phyloP scores from a whole-genome alignment of 2,113 vertebrate species.

The Lasiurus cinereus region DNA sequence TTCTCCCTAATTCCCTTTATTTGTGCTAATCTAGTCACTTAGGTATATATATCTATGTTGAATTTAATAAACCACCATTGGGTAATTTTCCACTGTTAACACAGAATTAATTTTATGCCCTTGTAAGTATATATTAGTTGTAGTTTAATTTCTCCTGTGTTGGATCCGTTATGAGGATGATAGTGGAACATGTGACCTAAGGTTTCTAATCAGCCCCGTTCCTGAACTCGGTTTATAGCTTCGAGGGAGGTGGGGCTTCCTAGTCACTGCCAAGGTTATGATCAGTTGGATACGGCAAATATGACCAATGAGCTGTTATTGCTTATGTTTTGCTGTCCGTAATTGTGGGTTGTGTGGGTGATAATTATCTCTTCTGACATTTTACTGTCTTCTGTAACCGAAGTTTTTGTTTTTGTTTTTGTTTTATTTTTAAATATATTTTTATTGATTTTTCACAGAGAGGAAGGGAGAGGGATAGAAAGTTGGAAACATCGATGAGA shows the following conservation, averaged over 20 bases:
- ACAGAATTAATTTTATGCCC: constrained; percentile 76
- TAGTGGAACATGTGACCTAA: background rate
- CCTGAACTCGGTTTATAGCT: background rate
- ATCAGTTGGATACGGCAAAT: background rate
- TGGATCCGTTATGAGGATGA: constrained; percentile 51
- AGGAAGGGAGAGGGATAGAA: too few relatives aligned
- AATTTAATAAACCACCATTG: constrained; percentile 67
- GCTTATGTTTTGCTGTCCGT: background rate
- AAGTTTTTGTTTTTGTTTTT: too few relatives aligned
- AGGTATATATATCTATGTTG: constrained; percentile 68
- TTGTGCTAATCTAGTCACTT: constrained; percentile 71
- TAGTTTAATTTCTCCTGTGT: constrained; percentile 69
- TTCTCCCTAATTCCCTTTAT: constrained; percentile 76
- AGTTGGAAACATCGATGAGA: too few relatives aligned
- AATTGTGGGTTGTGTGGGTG: background rate
- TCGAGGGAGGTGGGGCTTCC: background rate
- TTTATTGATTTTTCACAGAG: too few relatives aligned
- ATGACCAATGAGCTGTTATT: background rate
- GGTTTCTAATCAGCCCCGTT: constrained; percentile 36
- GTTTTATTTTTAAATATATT: too few relatives aligned
- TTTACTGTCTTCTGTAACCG: background rate
- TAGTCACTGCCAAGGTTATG: background rate
- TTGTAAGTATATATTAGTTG: constrained; percentile 73
- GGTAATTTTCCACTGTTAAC: constrained; percentile 70
- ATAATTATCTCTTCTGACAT: background rate